Conservation (phyloP, 2,113 vertebrate species). For the Cyprinus carpio region DNA sequence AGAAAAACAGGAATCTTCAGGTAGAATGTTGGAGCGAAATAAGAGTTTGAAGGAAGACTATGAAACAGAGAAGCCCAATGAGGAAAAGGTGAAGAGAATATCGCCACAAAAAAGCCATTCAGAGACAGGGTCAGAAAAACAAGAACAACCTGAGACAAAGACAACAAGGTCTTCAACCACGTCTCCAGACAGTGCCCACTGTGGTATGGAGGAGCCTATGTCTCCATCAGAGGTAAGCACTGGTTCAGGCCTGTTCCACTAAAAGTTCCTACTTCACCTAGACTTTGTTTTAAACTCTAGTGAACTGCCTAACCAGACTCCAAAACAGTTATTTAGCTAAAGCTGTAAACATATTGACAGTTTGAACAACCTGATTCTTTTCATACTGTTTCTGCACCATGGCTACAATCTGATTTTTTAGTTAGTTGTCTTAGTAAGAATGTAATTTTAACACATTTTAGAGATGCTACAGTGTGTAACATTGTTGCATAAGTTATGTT, state of each 20-base stretch:
- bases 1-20: constrained; percentile 58
- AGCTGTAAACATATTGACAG: no score
- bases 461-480: neutral
- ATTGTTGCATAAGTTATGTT: neutral
- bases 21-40: constrained; percentile 51
- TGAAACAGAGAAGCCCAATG: constrained; percentile 45
- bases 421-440: no score
- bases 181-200: constrained; percentile 65
- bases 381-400: neutral
- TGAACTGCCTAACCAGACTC: neutral
- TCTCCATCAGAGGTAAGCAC: constrained; percentile 69
- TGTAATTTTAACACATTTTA: neutral
- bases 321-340: no score
- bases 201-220: constrained; percentile 67
- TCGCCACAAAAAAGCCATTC: constrained; percentile 58
- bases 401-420: neutral
- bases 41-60: constrained; percentile 54
- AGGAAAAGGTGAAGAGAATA: constrained; percentile 67
- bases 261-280: neutral
- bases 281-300: neutral
- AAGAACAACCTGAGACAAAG: constrained; percentile 64
- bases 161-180: constrained; percentile 70
- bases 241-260: neutral
- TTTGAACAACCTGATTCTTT: neutral
- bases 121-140: constrained; percentile 57